These are phyloP conservation scores for Lophius americanus DNA, from an alignment of 2,797 vertebrate species.

Conservation along the genomic window DNA sequence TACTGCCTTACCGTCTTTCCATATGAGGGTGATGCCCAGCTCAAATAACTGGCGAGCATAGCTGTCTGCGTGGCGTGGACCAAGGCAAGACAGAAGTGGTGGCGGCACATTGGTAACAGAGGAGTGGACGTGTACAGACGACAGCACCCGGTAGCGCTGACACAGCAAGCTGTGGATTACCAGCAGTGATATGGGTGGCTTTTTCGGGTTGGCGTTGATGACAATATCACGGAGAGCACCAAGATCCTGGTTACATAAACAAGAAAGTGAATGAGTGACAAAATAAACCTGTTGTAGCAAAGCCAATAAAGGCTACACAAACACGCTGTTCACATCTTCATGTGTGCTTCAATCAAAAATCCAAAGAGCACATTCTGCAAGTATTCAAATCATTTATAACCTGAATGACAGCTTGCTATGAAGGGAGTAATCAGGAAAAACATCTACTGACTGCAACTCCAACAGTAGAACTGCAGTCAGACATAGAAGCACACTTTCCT, in stretches of 20 bases:
- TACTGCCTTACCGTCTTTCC: slow-evolving; percentile 98
- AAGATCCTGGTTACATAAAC: slow-evolving; percentile 82
- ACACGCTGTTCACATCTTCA: slow-evolving; percentile 6
- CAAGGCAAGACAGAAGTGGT: slow-evolving; percentile 90
- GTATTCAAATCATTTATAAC: background rate
- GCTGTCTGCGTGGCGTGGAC: slow-evolving; percentile 83
- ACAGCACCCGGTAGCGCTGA: slow-evolving; percentile 88
- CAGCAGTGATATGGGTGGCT: slow-evolving; percentile 89
- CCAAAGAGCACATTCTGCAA: slow-evolving; percentile 16
- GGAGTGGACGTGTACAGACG: slow-evolving; percentile 91
- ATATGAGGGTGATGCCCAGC: slow-evolving; percentile 95
- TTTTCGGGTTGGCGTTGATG: slow-evolving; percentile 91
- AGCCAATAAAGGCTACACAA: background rate
- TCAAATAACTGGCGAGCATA: slow-evolving; percentile 89
- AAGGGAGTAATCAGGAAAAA: slow-evolving; percentile 2
- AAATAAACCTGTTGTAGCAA: background rate
- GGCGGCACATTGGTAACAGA: slow-evolving; percentile 85
- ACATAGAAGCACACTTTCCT: background rate
- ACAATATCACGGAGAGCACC: slow-evolving; percentile 95
- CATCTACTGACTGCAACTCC: background rate
- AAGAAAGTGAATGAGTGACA: background rate
- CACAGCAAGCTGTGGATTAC: slow-evolving; percentile 92
- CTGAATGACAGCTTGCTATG: background rate
- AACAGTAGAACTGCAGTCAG: background rate
- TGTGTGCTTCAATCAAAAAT: slow-evolving; percentile 6